Evolutionary conservation across 2,888 invertebrate genomes (phyloP).

Genomic region (Danaus chrysippus): DNA sequence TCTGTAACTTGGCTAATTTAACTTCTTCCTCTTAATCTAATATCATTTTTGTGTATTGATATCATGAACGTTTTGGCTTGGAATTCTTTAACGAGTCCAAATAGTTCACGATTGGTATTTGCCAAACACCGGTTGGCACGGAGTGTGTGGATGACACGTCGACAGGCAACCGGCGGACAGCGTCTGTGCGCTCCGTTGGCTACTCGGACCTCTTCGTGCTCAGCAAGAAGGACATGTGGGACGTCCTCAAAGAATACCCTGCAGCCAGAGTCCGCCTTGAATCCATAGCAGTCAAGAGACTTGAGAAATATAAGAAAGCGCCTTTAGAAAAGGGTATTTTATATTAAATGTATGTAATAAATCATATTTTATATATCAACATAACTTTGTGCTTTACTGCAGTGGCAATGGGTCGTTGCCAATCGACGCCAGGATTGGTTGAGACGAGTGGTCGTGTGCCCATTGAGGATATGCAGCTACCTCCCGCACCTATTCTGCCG

Average conservation of each 20-base stretch:
- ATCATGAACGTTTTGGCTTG: constrained; percentile 25
- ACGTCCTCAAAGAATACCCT: constrained; percentile 97
- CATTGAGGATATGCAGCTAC: constrained; percentile 82
- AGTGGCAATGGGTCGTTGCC: constrained; percentile 97
- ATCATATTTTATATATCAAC: constrained; percentile 4
- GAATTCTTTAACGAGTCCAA: constrained; percentile 36
- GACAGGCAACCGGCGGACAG: constrained; percentile 97
- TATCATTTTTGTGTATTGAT: constrained; percentile 30
- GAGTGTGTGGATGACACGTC: constrained; percentile 79
- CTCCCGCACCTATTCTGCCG: constrained; percentile 60
- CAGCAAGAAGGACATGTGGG: constrained; percentile 99
- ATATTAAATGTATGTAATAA: neutral
- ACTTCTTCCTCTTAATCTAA: constrained; percentile 5
- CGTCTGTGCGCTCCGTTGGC: constrained; percentile 98
- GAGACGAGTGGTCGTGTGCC: constrained; percentile 95
- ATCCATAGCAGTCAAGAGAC: constrained; percentile 97
- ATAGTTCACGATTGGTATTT: constrained; percentile 46
- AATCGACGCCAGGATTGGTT: constrained; percentile 96
- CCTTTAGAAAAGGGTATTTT: constrained; percentile 92
- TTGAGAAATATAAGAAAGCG: constrained; percentile 98
- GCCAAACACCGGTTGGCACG: constrained; percentile 72
- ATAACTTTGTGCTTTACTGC: constrained; percentile 41
- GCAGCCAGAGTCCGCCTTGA: constrained; percentile 96
- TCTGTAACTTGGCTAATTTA: constrained; percentile 6
- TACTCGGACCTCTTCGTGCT: constrained; percentile 99